Evolutionary conservation across 2,797 vertebrate genomes (phyloP).

Genomic region (Eulemur albifrons): DNA sequence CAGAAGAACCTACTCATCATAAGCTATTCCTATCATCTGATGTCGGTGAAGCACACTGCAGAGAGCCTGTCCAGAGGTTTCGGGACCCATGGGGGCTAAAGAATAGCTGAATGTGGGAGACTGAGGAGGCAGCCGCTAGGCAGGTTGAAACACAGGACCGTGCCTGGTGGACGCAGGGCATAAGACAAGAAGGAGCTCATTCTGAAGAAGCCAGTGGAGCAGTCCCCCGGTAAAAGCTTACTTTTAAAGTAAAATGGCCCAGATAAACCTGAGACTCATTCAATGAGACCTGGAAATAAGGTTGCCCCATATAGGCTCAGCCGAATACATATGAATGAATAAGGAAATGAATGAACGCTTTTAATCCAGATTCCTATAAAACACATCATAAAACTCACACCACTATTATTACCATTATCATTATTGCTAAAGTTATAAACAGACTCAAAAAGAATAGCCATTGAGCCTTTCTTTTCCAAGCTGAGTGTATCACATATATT

Average conservation of each 20-base stretch:
- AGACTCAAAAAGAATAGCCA: background rate
- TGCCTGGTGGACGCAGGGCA: background rate
- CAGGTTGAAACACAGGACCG: background rate
- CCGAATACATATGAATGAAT: conserved; percentile 61
- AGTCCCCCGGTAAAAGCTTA: conserved; percentile 48
- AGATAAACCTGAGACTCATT: conserved; percentile 70
- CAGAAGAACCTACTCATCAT: background rate
- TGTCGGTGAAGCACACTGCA: background rate
- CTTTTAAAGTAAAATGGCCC: conserved; percentile 69
- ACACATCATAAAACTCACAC: background rate
- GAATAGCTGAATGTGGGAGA: background rate
- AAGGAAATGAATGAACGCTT: conserved; percentile 54
- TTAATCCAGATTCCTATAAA: conserved; percentile 24
- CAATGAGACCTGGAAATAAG: conserved; percentile 63
- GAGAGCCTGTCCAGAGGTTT: background rate
- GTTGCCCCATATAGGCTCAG: conserved; percentile 58
- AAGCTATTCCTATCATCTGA: background rate
- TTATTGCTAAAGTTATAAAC: background rate
- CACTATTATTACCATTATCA: background rate
- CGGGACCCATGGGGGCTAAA: background rate
- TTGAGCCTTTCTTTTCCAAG: background rate
- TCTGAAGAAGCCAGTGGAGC: background rate
- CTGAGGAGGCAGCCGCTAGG: background rate
- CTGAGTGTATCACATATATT: background rate
- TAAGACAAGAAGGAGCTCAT: background rate